phyloP scores from a whole-genome alignment of 2,113 vertebrate species.

The Peromyscus maniculatus region DNA sequence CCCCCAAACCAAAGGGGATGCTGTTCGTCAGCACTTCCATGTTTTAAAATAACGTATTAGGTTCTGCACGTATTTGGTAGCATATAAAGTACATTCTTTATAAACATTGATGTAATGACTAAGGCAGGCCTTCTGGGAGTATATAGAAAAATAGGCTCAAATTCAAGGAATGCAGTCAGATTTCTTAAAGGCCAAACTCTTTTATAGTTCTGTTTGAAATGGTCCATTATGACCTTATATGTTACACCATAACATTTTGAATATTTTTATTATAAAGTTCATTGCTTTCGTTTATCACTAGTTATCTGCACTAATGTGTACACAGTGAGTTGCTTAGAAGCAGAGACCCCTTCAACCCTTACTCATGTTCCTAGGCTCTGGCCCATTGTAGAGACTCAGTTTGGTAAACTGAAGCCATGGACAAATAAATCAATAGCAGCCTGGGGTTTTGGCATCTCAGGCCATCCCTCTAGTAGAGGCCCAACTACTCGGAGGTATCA shows the following conservation, averaged over 20 bases:
- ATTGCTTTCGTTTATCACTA: background rate
- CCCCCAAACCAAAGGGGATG: background rate
- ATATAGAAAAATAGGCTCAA: background rate
- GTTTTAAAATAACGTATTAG: background rate
- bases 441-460: background rate
- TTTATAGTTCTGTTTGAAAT: background rate
- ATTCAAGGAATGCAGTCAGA: background rate
- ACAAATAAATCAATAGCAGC: background rate
- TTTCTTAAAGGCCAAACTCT: background rate
- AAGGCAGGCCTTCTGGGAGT: background rate
- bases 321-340: background rate
- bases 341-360: background rate
- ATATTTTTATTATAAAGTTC: background rate
- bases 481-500: conserved; percentile 10
- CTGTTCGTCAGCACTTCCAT: background rate
- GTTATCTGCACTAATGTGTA: background rate
- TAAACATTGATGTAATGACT: background rate
- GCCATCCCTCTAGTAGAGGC: background rate
- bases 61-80: background rate
- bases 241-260: background rate
- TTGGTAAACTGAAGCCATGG: background rate
- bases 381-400: background rate
- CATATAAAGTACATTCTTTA: conserved; percentile 26
- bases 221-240: background rate
- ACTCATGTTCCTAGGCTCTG: background rate